Percentiles rank a stretch among this genome's conserved stretches.
These are phyloP conservation scores for Atta cephalotes DNA, from an alignment of 1,140 invertebrate species.

Conservation along the genomic window DNA sequence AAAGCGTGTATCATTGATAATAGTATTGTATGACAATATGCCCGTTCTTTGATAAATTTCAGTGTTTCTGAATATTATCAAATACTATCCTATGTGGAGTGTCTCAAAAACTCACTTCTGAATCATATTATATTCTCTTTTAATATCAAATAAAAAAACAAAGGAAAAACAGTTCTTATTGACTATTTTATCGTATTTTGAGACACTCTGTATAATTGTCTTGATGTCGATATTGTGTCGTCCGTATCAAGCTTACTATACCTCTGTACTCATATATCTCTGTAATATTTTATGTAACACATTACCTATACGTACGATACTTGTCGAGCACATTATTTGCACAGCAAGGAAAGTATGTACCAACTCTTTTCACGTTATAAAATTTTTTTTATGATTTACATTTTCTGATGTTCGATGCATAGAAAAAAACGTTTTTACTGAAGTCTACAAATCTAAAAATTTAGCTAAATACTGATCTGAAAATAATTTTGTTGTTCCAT, in stretches of 20 bases:
- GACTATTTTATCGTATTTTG: background rate
- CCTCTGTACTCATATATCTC: slow-evolving; percentile 37
- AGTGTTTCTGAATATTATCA: slow-evolving; percentile 53
- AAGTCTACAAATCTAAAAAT: too few species aligned
- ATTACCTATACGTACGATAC: slow-evolving; percentile 21
- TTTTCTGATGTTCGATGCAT: background rate
- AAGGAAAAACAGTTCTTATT: background rate
- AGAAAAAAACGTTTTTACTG: too few species aligned
- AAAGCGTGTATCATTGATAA: slow-evolving; percentile 39
- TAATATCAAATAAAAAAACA: background rate
- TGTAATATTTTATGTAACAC: slow-evolving; percentile 37
- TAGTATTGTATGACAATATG: slow-evolving; percentile 22
- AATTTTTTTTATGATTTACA: slow-evolving; percentile 1
- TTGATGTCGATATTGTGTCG: slow-evolving; percentile 51
- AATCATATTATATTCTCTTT: background rate
- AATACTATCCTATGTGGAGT: slow-evolving; percentile 4
- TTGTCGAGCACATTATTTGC: slow-evolving; percentile 52
- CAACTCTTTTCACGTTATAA: background rate
- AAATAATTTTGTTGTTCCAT: too few species aligned
- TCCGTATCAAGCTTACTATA: slow-evolving; percentile 40
- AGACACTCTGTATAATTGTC: slow-evolving; percentile 38
- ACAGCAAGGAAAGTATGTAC: slow-evolving; percentile 34
- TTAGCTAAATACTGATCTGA: too few species aligned
- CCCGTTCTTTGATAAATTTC: slow-evolving; percentile 35
- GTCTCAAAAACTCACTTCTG: slow-evolving; percentile 8